phyloP scores from a whole-genome alignment of 2,113 vertebrate species.

The Megaptera novaeangliae region DNA sequence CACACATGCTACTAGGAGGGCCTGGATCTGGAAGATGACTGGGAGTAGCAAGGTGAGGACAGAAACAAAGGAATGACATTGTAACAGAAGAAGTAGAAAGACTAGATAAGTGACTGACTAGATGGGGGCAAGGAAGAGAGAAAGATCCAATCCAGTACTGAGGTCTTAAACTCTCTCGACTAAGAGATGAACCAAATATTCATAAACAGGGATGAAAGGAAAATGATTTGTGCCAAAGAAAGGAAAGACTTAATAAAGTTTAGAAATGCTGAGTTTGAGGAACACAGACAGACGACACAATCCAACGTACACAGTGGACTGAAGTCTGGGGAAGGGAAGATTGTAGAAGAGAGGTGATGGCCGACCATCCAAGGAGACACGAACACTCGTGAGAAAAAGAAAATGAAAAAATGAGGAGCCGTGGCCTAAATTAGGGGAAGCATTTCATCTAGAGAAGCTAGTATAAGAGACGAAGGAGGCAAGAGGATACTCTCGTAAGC shows the following conservation, averaged over 20 bases:
- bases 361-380: neutral
- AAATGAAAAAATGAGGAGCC: neutral
- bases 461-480: neutral
- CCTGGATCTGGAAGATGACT: neutral
- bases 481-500: neutral
- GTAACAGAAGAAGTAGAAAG: fast-evolving
- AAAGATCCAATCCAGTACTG: neutral
- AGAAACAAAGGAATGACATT: neutral
- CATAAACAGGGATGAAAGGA: neutral
- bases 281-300: neutral
- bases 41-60: fast-evolving
- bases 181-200: neutral
- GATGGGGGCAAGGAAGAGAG: fast-evolving
- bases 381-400: neutral
- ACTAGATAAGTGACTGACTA: neutral
- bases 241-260: neutral
- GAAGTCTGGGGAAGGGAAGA: neutral
- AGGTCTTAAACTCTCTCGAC: neutral
- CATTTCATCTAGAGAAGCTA: neutral
- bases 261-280: fast-evolving
- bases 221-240: neutral
- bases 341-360: neutral
- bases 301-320: neutral
- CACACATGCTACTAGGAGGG: fast-evolving
- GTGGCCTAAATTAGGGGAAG: neutral